Conservation (phyloP, 2,797 vertebrate genomes). For the Stomatorhinus walkeri region DNA sequence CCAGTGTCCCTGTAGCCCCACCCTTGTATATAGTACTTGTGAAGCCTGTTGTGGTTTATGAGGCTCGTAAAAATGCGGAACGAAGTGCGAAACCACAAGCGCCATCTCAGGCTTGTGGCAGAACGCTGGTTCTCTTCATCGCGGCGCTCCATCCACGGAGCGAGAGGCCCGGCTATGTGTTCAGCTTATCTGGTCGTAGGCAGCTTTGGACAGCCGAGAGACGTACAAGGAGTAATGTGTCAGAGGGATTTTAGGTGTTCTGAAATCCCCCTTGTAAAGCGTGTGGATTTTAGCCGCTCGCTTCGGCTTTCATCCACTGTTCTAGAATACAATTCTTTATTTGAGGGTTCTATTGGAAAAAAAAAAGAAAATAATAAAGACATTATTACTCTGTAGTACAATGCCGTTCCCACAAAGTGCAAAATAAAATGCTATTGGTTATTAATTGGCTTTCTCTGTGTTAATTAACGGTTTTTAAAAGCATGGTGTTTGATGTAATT, state of each 20-base stretch:
- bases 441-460: not conserved
- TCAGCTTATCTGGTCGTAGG: conserved; percentile 17
- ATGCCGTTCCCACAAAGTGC: not conserved
- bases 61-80: not conserved
- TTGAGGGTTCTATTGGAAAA: not conserved
- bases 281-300: not conserved
- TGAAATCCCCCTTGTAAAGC: not conserved
- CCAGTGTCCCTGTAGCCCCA: not conserved
- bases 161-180: not conserved
- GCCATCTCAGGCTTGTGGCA: not conserved
- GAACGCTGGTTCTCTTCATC: not conserved
- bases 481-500: not conserved
- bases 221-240: not conserved
- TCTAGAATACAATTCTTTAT: not conserved
- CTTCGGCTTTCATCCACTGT: not conserved
- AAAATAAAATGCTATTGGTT: not conserved
- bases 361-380: not conserved
- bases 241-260: not conserved
- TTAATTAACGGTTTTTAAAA: not conserved
- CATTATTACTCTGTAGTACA: not conserved
- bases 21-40: not conserved
- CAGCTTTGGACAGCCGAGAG: conserved; percentile 14
- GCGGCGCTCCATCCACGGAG: not conserved
- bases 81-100: not conserved
- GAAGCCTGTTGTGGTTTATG: not conserved